Evolutionary conservation across 2,888 invertebrate genomes (phyloP).

Genomic region (Hemistola chrysoprasaria): DNA sequence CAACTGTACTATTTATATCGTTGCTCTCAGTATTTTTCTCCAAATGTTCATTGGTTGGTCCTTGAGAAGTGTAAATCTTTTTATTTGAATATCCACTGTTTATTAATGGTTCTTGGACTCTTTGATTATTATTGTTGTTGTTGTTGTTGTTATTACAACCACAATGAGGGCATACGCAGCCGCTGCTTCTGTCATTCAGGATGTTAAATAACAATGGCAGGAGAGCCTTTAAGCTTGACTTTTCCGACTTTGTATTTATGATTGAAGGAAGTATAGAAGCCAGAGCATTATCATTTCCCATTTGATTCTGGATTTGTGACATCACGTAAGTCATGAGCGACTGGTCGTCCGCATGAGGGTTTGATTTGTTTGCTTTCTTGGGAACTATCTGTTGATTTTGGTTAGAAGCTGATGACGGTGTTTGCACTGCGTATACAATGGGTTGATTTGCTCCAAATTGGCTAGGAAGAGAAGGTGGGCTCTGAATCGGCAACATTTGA

Average conservation of each 20-base stretch:
- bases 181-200: constrained; percentile 50
- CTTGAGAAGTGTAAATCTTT: constrained; percentile 38
- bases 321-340: constrained; percentile 36
- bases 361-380: constrained; percentile 5
- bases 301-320: constrained; percentile 32
- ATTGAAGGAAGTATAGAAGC: constrained; percentile 25
- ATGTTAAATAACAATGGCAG: constrained; percentile 63
- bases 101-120: constrained; percentile 31
- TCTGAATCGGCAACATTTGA: constrained; percentile 9
- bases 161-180: constrained; percentile 45
- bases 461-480: constrained; percentile 6
- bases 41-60: constrained; percentile 1
- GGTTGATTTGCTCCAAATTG: constrained; percentile 28
- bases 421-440: constrained; percentile 35
- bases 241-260: constrained; percentile 36
- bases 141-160: constrained; percentile 34
- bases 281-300: constrained; percentile 17
- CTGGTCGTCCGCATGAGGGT: constrained; percentile 26
- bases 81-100: constrained; percentile 47
- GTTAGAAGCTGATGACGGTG: constrained; percentile 19
- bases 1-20: neutral
- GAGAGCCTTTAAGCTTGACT: constrained; percentile 51
- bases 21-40: constrained; percentile 4
- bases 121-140: constrained; percentile 19
- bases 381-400: constrained; percentile 24